phyloP scores from a whole-genome alignment of 2,888 invertebrate species.

The Andrena bicolor region DNA sequence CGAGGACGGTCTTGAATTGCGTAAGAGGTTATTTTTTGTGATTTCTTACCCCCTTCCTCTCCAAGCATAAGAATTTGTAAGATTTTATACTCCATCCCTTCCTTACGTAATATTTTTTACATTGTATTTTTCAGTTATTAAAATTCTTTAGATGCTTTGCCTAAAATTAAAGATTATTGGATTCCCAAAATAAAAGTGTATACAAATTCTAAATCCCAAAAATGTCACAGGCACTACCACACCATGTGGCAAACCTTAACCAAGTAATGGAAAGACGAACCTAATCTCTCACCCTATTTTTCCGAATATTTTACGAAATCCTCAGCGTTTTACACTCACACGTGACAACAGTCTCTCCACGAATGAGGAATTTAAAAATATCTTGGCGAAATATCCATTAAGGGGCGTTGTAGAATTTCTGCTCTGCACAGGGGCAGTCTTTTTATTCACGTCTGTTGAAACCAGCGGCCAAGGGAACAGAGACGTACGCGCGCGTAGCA shows the following conservation, averaged over 20 bases:
- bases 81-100: too few relatives aligned
- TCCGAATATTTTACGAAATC: too few relatives aligned
- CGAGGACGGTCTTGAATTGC: too few relatives aligned
- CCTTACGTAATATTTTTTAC: too few relatives aligned
- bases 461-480: neutral
- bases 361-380: slow-evolving; percentile 38
- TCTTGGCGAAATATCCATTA: slow-evolving; percentile 37
- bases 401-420: slow-evolving; percentile 19
- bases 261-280: neutral
- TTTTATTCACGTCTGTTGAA: neutral
- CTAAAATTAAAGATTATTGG: neutral
- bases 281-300: too few relatives aligned
- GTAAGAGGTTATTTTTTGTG: too few relatives aligned
- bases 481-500: neutral
- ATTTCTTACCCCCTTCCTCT: too few relatives aligned
- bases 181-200: neutral
- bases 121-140: too few relatives aligned
- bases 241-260: neutral
- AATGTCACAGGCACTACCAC: neutral
- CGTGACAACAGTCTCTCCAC: slow-evolving; percentile 34
- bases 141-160: too few relatives aligned
- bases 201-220: neutral
- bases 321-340: neutral
- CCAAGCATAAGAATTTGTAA: too few relatives aligned
- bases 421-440: neutral